phyloP scores from a whole-genome alignment of 2,888 invertebrate genomes.

The Pristionchus exspectatus region DNA sequence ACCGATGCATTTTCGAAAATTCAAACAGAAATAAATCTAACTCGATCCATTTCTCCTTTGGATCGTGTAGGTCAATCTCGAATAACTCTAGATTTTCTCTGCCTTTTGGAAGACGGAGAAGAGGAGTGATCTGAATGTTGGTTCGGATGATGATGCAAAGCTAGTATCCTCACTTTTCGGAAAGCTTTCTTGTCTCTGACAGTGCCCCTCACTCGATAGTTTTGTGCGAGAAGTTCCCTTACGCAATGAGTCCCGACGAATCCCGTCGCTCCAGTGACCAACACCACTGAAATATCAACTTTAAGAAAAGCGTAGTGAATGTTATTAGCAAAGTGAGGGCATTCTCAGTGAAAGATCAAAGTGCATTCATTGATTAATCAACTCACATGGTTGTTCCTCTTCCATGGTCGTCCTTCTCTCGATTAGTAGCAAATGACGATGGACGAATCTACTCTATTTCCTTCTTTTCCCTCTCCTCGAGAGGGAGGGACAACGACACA shows the following conservation, averaged over 20 bases:
- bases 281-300: conserved; percentile 22
- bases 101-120: conserved; percentile 78
- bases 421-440: conserved; percentile 14
- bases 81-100: conserved; percentile 80
- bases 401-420: background rate
- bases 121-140: conserved; percentile 58
- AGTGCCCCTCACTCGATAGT: conserved; percentile 42
- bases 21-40: background rate
- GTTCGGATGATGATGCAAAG: background rate
- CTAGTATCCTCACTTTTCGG: background rate
- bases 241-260: conserved; percentile 52
- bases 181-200: conserved; percentile 26
- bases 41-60: conserved; percentile 34
- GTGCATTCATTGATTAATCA: background rate
- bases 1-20: background rate
- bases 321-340: background rate
- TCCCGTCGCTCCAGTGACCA: conserved; percentile 50
- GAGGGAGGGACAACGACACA: conserved; percentile 6
- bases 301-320: background rate
- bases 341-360: background rate
- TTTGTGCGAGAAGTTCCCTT: background rate
- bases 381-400: conserved; percentile 13
- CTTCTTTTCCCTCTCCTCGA: background rate
- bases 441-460: background rate
- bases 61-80: conserved; percentile 80